A percentile compares a stretch with the other conserved stretches of the same genome.
phyloP scores from a whole-genome alignment of 2,888 invertebrate genomes.

The Petrophora chlorosata region DNA sequence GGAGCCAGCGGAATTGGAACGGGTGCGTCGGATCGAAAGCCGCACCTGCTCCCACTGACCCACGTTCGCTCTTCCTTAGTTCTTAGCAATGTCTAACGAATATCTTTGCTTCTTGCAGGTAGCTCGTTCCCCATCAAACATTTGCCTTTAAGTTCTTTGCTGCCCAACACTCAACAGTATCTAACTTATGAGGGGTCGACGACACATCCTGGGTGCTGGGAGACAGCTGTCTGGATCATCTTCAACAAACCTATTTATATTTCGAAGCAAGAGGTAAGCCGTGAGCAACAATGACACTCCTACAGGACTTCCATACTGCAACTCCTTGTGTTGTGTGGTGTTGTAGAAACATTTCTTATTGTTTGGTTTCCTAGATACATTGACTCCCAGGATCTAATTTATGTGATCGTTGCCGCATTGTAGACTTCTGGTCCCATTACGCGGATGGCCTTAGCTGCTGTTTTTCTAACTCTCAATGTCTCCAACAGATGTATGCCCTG shows the following conservation, averaged over 20 bases:
- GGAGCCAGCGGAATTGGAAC: no score
- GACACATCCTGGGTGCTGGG: conserved; percentile 99
- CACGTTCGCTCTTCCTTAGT: neutral
- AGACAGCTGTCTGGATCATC: conserved; percentile 99
- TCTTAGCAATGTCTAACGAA: neutral
- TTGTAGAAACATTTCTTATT: no score
- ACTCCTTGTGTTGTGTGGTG: no score
- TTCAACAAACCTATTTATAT: conserved; percentile 99
- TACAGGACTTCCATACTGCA: neutral
- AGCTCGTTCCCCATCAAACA: conserved; percentile 92
- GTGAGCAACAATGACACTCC: no score
- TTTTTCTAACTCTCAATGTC: neutral
- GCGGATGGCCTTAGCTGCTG: no score
- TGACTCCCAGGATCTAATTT: no score
- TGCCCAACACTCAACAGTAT: conserved; percentile 96
- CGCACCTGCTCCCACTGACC: no score
- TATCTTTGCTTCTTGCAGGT: conserved; percentile 81
- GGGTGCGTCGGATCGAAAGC: no score
- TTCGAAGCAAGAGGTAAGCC: conserved; percentile 95
- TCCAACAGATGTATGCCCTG: conserved; percentile 90
- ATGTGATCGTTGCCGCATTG: no score
- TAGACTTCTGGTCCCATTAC: neutral
- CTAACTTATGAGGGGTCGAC: conserved; percentile 99
- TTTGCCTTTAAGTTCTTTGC: conserved; percentile 91
- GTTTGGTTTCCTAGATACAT: no score